A percentile compares a stretch with the other conserved stretches of the same genome.
Conservation (phyloP, 1,140 invertebrate genomes). For the Eulimnadia texana region DNA sequence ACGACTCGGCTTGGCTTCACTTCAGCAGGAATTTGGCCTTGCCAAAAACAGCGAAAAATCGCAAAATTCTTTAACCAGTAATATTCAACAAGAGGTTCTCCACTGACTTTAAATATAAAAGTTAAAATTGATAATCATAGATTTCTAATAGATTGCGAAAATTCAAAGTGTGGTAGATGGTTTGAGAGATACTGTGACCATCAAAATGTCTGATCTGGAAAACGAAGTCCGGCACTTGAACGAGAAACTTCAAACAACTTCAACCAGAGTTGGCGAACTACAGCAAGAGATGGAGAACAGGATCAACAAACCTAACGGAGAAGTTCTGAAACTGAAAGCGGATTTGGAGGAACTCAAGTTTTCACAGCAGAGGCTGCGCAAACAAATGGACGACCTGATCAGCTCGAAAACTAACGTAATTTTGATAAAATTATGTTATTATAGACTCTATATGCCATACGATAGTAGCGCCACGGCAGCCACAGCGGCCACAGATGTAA, state of each 20-base stretch:
- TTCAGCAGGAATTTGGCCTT: not conserved
- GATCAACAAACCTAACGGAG: not conserved
- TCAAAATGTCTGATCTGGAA: not conserved
- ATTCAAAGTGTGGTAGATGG: not conserved
- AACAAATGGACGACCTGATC: not conserved
- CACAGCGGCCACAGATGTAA: no score
- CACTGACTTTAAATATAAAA: no score
- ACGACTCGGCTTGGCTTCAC: not conserved
- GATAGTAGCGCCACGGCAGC: no score
- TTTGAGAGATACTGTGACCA: not conserved
- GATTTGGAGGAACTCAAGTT: not conserved
- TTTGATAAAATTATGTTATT: no score
- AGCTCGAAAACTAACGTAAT: slow-evolving; percentile 1
- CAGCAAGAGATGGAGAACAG: no score
- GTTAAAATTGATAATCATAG: no score
- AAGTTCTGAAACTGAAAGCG: not conserved
- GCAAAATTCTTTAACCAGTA: not conserved
- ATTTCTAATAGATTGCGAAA: no score
- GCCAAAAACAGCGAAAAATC: not conserved
- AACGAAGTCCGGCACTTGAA: not conserved
- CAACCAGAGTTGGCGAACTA: not conserved
- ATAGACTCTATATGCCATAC: no score
- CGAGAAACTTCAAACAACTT: not conserved
- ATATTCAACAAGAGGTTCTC: not conserved
- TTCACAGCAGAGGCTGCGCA: not conserved